Percentiles rank a stretch among this genome's conserved stretches.
phyloP scores from a whole-genome alignment of 2,113 vertebrate species.

The Pavo muticus region DNA sequence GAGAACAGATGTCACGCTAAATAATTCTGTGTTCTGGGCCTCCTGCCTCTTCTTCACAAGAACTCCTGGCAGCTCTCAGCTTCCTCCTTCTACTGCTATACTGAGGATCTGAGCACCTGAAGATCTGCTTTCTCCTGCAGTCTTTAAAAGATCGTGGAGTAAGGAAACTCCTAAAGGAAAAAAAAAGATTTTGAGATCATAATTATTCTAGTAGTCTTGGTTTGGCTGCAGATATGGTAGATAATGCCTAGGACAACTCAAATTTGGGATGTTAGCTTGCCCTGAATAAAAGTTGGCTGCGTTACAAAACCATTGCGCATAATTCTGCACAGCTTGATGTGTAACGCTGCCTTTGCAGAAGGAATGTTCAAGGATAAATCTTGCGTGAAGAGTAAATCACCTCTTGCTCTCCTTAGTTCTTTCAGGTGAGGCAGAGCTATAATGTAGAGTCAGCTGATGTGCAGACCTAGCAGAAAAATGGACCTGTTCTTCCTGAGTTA shows the following conservation, averaged over 20 bases:
- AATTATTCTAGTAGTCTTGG: neutral
- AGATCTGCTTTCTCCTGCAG: neutral
- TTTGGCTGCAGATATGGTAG: neutral
- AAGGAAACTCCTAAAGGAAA: neutral
- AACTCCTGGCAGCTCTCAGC: neutral
- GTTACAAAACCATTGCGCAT: neutral
- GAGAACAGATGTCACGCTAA: neutral
- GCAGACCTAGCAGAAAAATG: slow-evolving; percentile 45
- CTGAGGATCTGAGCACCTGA: neutral
- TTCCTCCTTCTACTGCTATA: neutral
- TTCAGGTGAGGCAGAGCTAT: slow-evolving; percentile 49
- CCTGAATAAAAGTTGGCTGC: slow-evolving; percentile 2
- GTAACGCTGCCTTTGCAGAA: slow-evolving; percentile 37
- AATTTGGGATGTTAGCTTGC: slow-evolving; percentile 8
- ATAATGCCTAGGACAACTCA: neutral
- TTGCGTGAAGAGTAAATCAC: slow-evolving; percentile 52
- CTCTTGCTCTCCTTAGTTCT: neutral
- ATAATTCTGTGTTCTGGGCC: neutral
- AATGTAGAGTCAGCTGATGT: slow-evolving; percentile 30
- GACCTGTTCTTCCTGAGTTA: slow-evolving; percentile 4
- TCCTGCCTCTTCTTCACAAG: neutral
- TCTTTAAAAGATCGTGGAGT: neutral
- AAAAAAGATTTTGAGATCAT: neutral
- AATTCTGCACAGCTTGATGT: slow-evolving; percentile 1
- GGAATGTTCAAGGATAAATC: slow-evolving; percentile 55